A percentile compares a stretch with the other conserved stretches of the same genome.
Evolutionary conservation across 2,888 invertebrate genomes (phyloP).

Genomic region (Galerucella calmariensis): DNA sequence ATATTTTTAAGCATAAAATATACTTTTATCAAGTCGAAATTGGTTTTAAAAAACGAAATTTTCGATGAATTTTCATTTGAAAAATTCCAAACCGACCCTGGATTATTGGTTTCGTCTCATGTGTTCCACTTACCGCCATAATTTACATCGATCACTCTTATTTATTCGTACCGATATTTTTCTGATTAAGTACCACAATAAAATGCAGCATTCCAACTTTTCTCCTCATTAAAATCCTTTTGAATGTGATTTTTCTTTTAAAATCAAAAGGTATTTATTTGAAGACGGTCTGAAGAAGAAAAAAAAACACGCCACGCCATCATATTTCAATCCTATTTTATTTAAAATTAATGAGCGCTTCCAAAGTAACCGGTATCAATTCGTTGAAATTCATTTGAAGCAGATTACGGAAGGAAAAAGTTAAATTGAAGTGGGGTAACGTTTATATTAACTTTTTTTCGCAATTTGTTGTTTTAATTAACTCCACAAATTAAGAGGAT

Average conservation of each 20-base stretch:
- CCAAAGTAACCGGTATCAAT: slow-evolving; percentile 13
- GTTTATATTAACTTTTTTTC: neutral
- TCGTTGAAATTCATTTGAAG: slow-evolving; percentile 24
- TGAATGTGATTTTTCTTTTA: slow-evolving; percentile 19
- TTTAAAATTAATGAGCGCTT: slow-evolving; percentile 34
- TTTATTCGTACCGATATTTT: slow-evolving; percentile 19
- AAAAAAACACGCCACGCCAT: neutral
- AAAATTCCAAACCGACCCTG: neutral
- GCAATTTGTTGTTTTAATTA: slow-evolving; percentile 2
- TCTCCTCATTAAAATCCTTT: slow-evolving; percentile 20
- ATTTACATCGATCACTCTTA: neutral
- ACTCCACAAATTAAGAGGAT: neutral
- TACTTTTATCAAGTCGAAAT: too few relatives aligned
- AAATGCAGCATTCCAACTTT: slow-evolving; percentile 9
- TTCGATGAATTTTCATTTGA: neutral
- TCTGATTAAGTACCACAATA: slow-evolving; percentile 5
- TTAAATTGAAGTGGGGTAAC: slow-evolving; percentile 2
- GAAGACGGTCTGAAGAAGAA: slow-evolving; percentile 4
- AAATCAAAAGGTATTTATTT: slow-evolving; percentile 28
- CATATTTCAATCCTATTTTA: slow-evolving; percentile 29
- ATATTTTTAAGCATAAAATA: too few relatives aligned
- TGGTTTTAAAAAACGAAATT: neutral
- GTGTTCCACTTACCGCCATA: neutral
- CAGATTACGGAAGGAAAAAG: slow-evolving; percentile 20
- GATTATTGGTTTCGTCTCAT: neutral